These are phyloP conservation scores for Phyto melanocephala DNA, from an alignment of 2,888 invertebrate genomes.

Conservation along the genomic window DNA sequence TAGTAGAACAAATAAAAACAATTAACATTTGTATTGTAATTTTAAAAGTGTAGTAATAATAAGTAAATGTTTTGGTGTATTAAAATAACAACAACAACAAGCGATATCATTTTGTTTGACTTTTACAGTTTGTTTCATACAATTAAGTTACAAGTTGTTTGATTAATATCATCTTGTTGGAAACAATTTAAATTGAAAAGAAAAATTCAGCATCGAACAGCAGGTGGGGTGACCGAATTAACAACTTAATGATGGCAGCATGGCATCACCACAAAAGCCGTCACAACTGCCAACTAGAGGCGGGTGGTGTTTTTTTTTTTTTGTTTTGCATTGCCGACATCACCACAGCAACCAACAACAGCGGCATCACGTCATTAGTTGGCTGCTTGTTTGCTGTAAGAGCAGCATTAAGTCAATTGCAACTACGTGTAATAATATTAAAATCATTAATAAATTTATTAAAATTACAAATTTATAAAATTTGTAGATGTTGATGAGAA, in stretches of 20 bases:
- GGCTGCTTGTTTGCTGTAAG: background rate
- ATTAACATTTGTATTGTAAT: no score
- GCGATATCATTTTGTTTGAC: constrained; percentile 20
- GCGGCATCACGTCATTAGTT: constrained; percentile 14
- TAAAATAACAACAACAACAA: background rate
- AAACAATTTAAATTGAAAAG: constrained; percentile 45
- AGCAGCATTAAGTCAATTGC: background rate
- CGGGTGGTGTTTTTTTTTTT: background rate
- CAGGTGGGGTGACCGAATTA: constrained; percentile 30
- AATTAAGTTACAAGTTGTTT: background rate
- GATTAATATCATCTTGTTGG: constrained; percentile 29
- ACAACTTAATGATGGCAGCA: constrained; percentile 32
- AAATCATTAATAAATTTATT: background rate
- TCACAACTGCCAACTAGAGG: background rate
- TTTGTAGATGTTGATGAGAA: background rate
- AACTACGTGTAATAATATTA: background rate
- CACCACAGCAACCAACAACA: background rate
- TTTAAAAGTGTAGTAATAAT: no score
- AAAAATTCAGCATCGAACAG: constrained; percentile 20
- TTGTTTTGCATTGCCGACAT: background rate
- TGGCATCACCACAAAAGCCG: constrained; percentile 22
- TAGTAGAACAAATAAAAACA: no score
- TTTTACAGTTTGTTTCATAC: background rate
- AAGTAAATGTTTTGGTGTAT: no score
- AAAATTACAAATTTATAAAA: background rate